Base-by-base conservation (phyloP, 2,888 invertebrate genomes). In the Balanococcus diminutus region DNA sequence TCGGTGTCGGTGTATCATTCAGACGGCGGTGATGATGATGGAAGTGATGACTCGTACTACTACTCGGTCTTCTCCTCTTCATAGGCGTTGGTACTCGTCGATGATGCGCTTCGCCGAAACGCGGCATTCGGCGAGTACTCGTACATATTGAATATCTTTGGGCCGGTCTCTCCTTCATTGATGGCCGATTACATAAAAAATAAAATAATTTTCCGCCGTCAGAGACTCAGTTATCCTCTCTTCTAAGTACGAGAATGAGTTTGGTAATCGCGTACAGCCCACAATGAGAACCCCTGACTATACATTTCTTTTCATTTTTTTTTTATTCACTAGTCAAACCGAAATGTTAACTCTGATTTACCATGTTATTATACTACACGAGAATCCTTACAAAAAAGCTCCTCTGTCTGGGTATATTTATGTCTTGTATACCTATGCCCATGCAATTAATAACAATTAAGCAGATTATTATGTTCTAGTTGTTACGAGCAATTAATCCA, bases 1-100 rank as follows among this genome's bases (percentile, higher is more conserved):
- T 89, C 90, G 56, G 90, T 90, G 87, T 90, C 90, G 88, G 90
- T 90, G 87, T 89, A 31, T 87, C 87, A 19, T 61, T 85, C 31
- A 87, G 87, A 87, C 88, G 86, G 87, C 87, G 88, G 88, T 88
- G 82, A 88, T 86, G 46, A 61, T 86, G 86, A 46, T 85, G 85
- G 46, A 75, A 85, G 56, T 61, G 61, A 32, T 85, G 75, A 51
- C 22, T 32, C 25, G 81, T 61, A 51, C 81, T 61, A 51, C 81
- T 81, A 51, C 87, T 81, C 72, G 87, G 72, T 86, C 87, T 87
- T 32, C 88, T 87, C 87, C 91, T 90, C 89, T 92, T 92, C 89
- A 92, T 91, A 82, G 93, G 93, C 32, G 92, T 92, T 8, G 93
- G 92, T 32, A 92, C 92, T 86, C 92, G 90, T 88, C 92, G 91